Base-by-base conservation (phyloP, 2,888 invertebrate species). In the Drosophila demipolita region DNA sequence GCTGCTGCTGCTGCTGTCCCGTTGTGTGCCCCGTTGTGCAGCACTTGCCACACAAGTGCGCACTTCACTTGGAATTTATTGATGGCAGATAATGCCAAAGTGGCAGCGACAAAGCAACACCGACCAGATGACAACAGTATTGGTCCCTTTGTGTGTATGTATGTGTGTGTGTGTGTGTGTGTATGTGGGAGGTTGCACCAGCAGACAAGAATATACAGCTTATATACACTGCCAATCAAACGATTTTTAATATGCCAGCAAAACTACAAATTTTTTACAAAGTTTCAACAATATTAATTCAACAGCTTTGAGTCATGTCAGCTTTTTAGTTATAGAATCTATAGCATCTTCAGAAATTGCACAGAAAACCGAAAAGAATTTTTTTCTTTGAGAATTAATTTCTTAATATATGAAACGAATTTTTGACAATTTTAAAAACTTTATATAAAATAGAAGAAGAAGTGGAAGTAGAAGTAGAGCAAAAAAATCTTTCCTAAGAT, bases 21-120 rank as follows among this genome's bases (percentile, higher is more conserved):
- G 48, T 67, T 67, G 67, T 49, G 49, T 67, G 67, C 58, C 68
- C 86, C 77, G 75, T 83, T 87, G 87, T 88, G 83, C 88, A 78
- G 68, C 89, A 89, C 82, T 83, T 87, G 87, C 76, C 80, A 72
- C 90, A 88, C 87, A 88, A 87, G 90, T 88, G 87, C 82, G 79
- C 87, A 86, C 87, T 87, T 87, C 87, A 80, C 86, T 80, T 87
- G 89, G 85, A 87, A 90, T 85, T 90, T 91, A 91, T 90, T 90
- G 91, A 91, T 91, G 89, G 87, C 80, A 87, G 89, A 90, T 90
- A 90, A 82, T 81, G 80, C 78, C 80, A 69, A 90, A 87, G 90
- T 88, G 89, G 79, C 87, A 87, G 76, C 83, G 86, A 76, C 89
- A 89, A 82, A 82, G 85, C 83, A 87, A 80, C 73, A 79, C 63